phyloP scores from a whole-genome alignment of 2,888 invertebrate species.

The Dioctria rufipes region DNA sequence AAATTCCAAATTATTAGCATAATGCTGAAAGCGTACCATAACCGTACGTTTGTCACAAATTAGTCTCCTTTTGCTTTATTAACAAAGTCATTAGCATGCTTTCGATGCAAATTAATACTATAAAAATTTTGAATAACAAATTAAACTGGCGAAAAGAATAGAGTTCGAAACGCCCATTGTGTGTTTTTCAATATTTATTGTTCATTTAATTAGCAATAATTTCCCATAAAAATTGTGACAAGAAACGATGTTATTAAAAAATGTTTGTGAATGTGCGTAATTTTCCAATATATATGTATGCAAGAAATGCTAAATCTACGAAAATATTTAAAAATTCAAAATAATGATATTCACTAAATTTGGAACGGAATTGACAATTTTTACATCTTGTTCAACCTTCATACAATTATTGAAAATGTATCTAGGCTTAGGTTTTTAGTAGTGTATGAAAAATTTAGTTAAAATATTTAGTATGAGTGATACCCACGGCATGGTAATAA shows the following conservation, averaged over 20 bases:
- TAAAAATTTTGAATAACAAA: constrained; percentile 12
- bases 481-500: no score
- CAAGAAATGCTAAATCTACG: no score
- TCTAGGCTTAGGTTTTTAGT: no score
- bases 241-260: not conserved
- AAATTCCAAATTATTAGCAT: not conserved
- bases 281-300: no score
- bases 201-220: constrained; percentile 16
- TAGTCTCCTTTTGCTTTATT: not conserved
- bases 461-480: no score
- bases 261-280: no score
- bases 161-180: constrained; percentile 16
- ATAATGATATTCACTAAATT: no score
- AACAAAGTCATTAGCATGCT: not conserved
- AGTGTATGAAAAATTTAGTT: no score
- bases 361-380: no score
- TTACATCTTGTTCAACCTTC: no score
- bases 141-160: constrained; percentile 11
- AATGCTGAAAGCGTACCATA: not conserved
- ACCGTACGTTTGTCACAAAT: not conserved
- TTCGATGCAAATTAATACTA: constrained; percentile 2
- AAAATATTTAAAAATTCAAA: no score
- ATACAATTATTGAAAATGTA: no score
- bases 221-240: not conserved
- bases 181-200: constrained; percentile 6